Conservation (phyloP, 2,888 invertebrate genomes). For the Phyllotreta striolata region DNA sequence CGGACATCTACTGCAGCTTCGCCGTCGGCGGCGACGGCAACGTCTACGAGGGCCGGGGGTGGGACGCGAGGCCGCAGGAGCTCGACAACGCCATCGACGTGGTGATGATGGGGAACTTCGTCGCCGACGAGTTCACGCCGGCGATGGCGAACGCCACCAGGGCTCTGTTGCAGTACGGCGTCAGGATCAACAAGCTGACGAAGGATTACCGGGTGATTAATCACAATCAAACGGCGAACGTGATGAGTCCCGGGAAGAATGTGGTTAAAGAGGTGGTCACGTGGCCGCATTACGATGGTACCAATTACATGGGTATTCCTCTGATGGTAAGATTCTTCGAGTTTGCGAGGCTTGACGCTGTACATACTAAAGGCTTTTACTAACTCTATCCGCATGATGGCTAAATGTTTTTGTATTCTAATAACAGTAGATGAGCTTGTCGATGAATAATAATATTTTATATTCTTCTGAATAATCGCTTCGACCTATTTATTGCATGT, state of each 20-base stretch:
- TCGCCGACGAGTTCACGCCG: conserved; percentile 47
- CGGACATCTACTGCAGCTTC: conserved; percentile 63
- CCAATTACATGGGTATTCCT: conserved; percentile 1
- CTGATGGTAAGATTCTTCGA: conserved; percentile 10
- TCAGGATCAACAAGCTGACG: conserved; percentile 58
- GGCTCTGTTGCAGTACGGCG: conserved; percentile 60
- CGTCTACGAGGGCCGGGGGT: conserved; percentile 72
- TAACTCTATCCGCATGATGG: too few species aligned
- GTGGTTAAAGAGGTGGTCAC: conserved; percentile 62
- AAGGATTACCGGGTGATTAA: conserved; percentile 62
- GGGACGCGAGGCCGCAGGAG: conserved; percentile 50
- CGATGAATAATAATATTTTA: too few species aligned
- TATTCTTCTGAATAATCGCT: too few species aligned
- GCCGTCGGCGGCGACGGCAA: conserved; percentile 77
- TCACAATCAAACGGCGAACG: conserved; percentile 63
- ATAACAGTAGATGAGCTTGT: too few species aligned
- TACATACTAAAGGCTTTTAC: background rate
- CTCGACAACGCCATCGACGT: conserved; percentile 40
- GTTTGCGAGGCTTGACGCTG: conserved; percentile 4
- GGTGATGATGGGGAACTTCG: conserved; percentile 43
- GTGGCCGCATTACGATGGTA: conserved; percentile 61
- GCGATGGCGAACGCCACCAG: conserved; percentile 61
- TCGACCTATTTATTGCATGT: too few species aligned
- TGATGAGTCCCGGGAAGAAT: conserved; percentile 64
- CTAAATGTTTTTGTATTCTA: too few species aligned